phyloP scores from a whole-genome alignment of 2,113 vertebrate genomes.

The Physeter macrocephalus region DNA sequence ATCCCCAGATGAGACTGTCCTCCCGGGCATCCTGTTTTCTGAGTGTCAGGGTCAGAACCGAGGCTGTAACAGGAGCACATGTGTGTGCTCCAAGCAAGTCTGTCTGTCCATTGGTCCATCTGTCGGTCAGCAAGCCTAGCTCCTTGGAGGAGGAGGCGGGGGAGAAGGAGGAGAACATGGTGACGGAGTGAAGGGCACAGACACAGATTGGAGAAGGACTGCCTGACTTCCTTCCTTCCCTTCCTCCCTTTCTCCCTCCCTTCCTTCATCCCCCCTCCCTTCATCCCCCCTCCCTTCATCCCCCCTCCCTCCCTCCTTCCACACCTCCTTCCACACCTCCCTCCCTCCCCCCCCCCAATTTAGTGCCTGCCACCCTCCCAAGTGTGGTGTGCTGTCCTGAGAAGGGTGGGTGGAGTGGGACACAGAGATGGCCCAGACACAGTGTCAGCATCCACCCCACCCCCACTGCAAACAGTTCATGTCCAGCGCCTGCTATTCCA shows the following conservation, averaged over 20 bases:
- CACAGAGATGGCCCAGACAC: neutral
- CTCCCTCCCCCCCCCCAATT: rapidly evolving
- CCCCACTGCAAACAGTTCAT: neutral
- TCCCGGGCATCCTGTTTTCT: neutral
- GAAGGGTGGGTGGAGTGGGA: neutral
- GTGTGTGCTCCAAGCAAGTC: neutral
- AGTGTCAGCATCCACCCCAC: neutral
- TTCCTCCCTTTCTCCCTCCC: too few species aligned
- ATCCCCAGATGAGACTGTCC: neutral
- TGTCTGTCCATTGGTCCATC: neutral
- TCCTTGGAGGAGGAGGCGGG: neutral
- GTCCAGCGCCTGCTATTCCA: neutral
- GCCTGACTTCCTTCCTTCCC: rapidly evolving
- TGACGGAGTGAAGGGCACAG: neutral
- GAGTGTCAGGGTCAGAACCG: neutral
- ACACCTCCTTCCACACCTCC: too few species aligned
- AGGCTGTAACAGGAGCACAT: neutral
- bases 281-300: rapidly evolving
- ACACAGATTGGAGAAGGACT: neutral
- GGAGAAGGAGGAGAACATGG: neutral
- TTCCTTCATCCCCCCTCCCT: too few species aligned
- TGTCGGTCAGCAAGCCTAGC: neutral
- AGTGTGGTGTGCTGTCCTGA: rapidly evolving
- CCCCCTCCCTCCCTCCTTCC: neutral
- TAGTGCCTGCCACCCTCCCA: neutral